A percentile compares a stretch with the other conserved stretches of the same genome.
Evolutionary conservation across 2,888 invertebrate genomes (phyloP).

Genomic region (Drosophila trichaetosa): DNA sequence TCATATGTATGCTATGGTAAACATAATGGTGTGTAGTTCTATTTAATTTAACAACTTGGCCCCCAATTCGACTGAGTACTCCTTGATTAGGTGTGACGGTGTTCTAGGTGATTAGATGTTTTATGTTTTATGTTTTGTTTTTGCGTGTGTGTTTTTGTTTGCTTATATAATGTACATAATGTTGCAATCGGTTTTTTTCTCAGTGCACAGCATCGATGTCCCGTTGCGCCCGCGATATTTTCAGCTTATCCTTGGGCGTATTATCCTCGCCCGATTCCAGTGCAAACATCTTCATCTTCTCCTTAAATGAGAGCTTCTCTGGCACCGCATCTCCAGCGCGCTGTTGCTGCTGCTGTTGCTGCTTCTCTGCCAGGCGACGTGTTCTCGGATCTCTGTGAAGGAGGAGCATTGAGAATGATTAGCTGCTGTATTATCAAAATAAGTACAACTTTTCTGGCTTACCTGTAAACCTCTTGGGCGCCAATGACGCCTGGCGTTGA

Average conservation of each 20-base stretch:
- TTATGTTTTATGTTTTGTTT: constrained; percentile 25
- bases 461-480: constrained; percentile 98
- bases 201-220: constrained; percentile 93
- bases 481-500: constrained; percentile 98
- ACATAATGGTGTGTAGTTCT: constrained; percentile 43
- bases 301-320: constrained; percentile 97
- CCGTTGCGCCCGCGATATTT: constrained; percentile 97
- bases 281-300: constrained; percentile 99
- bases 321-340: constrained; percentile 87
- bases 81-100: constrained; percentile 22
- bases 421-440: not conserved
- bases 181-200: constrained; percentile 68
- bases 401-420: not conserved
- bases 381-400: constrained; percentile 92
- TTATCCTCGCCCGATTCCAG: constrained; percentile 97
- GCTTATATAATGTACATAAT: constrained; percentile 52
- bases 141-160: constrained; percentile 30
- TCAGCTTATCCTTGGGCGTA: constrained; percentile 97
- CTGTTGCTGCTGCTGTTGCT: constrained; percentile 88
- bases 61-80: constrained; percentile 64
- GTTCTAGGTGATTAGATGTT: constrained; percentile 24
- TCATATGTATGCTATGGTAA: constrained; percentile 35
- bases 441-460: constrained; percentile 42
- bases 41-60: constrained; percentile 66
- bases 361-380: constrained; percentile 94